Evolutionary conservation across 2,113 vertebrate genomes (phyloP).

Genomic region (Proteles cristata): DNA sequence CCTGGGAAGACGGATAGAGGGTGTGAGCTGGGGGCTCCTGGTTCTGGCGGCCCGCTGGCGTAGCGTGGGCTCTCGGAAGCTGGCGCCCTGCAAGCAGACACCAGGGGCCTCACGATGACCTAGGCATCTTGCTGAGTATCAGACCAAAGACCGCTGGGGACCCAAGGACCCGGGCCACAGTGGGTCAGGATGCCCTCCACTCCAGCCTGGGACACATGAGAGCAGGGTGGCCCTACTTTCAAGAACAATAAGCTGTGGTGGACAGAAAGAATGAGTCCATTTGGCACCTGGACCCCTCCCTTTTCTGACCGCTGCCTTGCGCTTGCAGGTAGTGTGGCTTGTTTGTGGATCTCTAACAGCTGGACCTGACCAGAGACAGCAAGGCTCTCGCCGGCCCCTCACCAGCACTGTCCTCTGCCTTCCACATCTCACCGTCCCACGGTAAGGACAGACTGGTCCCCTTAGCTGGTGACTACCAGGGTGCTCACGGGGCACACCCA

Average conservation of each 20-base stretch:
- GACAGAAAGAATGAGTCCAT: neutral
- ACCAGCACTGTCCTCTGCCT: neutral
- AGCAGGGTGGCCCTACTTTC: neutral
- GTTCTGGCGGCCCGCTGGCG: neutral
- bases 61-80: neutral
- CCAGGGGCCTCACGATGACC: neutral
- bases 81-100: neutral
- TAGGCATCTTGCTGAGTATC: neutral
- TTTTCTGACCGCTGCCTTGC: neutral
- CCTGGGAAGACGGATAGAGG: neutral
- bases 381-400: neutral
- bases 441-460: neutral
- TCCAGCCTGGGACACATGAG: neutral
- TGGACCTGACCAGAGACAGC: neutral
- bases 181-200: neutral
- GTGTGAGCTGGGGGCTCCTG: neutral
- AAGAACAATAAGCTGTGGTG: neutral
- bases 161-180: neutral
- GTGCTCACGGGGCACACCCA: neutral
- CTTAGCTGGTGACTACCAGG: neutral
- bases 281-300: neutral
- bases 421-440: neutral
- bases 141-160: neutral
- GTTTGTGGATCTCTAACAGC: neutral
- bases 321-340: neutral